phyloP scores from a whole-genome alignment of 2,113 vertebrate genomes.

The Chiloscyllium plagiosum region DNA sequence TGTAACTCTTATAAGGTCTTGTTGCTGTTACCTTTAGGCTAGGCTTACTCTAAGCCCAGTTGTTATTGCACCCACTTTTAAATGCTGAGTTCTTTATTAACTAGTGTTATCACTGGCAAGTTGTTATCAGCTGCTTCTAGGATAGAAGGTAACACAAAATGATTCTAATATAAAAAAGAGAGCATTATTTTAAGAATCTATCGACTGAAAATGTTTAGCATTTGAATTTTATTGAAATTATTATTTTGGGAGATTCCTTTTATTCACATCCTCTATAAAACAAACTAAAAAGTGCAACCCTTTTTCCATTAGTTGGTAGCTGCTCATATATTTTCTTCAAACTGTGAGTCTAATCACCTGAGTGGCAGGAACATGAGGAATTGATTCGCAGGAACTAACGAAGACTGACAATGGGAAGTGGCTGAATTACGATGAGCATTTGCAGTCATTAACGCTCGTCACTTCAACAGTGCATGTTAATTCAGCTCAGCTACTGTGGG shows the following conservation, averaged over 20 bases:
- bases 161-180: neutral
- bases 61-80: neutral
- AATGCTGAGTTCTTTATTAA: neutral
- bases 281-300: neutral
- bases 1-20: neutral
- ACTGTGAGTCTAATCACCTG: neutral
- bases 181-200: neutral
- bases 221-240: neutral
- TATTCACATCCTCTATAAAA: neutral
- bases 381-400: neutral
- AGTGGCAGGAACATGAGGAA: neutral
- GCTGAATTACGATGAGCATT: neutral
- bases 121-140: neutral
- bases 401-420: neutral
- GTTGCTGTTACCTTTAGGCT: neutral
- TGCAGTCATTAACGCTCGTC: neutral
- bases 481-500: neutral
- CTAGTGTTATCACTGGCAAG: neutral
- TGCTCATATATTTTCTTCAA: neutral
- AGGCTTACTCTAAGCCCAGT: neutral
- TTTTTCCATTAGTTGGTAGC: neutral
- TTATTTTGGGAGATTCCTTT: neutral
- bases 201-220: neutral
- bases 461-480: conserved; percentile 12
- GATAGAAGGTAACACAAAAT: neutral